These are phyloP conservation scores for Atractosteus spatula DNA, from an alignment of 2,113 vertebrate genomes.

Conservation along the genomic window DNA sequence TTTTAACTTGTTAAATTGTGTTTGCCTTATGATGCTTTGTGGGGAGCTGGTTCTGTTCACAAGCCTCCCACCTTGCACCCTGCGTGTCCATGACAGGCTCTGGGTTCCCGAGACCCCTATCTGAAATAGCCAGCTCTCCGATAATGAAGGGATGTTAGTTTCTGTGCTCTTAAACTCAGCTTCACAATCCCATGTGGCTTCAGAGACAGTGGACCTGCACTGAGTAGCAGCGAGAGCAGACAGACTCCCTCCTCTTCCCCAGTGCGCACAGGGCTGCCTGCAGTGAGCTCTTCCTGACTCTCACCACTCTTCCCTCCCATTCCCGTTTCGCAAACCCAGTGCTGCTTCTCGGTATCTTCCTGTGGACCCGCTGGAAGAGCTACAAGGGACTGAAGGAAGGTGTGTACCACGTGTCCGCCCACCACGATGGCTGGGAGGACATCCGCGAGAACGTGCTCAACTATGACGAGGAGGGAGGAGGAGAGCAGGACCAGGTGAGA, in stretches of 20 bases:
- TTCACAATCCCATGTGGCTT: slow-evolving; percentile 9
- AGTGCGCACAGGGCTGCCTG: neutral
- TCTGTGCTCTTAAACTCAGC: neutral
- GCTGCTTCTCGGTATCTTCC: slow-evolving; percentile 69
- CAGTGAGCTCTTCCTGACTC: neutral
- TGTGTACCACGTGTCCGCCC: slow-evolving; percentile 62
- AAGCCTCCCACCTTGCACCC: no score
- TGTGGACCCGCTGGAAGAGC: slow-evolving; percentile 72
- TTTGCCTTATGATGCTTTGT: no score
- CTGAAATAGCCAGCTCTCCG: slow-evolving; percentile 12
- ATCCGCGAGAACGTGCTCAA: slow-evolving; percentile 83
- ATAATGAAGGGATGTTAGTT: neutral
- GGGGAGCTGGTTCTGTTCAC: no score
- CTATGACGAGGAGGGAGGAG: slow-evolving; percentile 85
- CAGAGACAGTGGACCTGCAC: no score
- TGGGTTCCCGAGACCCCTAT: neutral
- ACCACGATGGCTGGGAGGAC: slow-evolving; percentile 79
- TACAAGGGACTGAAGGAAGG: slow-evolving; percentile 69
- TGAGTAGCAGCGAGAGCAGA: neutral
- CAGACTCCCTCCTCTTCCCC: neutral
- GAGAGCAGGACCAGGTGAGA: slow-evolving; percentile 83
- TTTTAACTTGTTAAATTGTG: no score
- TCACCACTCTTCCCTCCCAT: slow-evolving; percentile 20
- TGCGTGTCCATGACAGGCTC: no score
- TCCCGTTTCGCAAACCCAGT: slow-evolving; percentile 60